Evolutionary conservation across 92 coral and sea anemone species (phyloP).

Genomic region (Ricordea florida): DNA sequence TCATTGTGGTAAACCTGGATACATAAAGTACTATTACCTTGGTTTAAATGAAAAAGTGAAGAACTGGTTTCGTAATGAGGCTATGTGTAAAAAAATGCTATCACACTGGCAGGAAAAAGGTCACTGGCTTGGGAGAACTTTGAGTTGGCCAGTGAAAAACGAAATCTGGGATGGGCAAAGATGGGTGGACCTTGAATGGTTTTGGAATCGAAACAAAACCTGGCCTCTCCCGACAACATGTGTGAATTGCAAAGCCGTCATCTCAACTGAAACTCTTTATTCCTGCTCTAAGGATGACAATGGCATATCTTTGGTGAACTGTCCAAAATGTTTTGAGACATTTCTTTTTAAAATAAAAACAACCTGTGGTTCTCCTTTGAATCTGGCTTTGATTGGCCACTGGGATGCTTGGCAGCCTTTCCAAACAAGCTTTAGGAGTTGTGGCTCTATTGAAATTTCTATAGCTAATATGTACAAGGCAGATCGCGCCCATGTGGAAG

Average conservation of each 20-base stretch:
- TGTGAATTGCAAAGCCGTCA: slow-evolving; percentile 45
- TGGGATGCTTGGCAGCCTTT: slow-evolving; percentile 72
- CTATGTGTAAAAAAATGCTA: slow-evolving; percentile 53
- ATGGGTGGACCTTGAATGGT: slow-evolving; percentile 61
- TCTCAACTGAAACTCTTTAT: slow-evolving; percentile 38
- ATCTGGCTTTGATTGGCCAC: slow-evolving; percentile 67
- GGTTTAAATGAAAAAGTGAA: slow-evolving; percentile 61
- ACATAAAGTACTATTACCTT: slow-evolving; percentile 64
- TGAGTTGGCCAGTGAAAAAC: slow-evolving; percentile 25
- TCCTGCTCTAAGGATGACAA: slow-evolving; percentile 37
- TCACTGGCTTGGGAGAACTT: slow-evolving; percentile 50
- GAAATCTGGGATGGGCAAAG: slow-evolving; percentile 73
- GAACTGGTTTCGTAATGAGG: slow-evolving; percentile 61
- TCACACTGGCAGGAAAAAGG: slow-evolving; percentile 62
- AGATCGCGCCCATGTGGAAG: slow-evolving; percentile 48
- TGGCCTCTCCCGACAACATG: slow-evolving; percentile 62
- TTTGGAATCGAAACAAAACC: slow-evolving; percentile 55
- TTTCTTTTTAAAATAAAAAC: slow-evolving; percentile 25
- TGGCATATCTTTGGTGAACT: slow-evolving; percentile 35
- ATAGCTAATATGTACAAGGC: slow-evolving; percentile 50
- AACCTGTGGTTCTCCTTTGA: slow-evolving; percentile 51
- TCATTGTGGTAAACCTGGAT: slow-evolving; percentile 63
- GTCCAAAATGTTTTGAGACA: slow-evolving; percentile 56
- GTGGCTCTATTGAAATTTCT: slow-evolving; percentile 54
- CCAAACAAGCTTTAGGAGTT: slow-evolving; percentile 36